Evolutionary conservation across 2,888 invertebrate genomes (phyloP).

Genomic region (Acrobasis consociella): DNA sequence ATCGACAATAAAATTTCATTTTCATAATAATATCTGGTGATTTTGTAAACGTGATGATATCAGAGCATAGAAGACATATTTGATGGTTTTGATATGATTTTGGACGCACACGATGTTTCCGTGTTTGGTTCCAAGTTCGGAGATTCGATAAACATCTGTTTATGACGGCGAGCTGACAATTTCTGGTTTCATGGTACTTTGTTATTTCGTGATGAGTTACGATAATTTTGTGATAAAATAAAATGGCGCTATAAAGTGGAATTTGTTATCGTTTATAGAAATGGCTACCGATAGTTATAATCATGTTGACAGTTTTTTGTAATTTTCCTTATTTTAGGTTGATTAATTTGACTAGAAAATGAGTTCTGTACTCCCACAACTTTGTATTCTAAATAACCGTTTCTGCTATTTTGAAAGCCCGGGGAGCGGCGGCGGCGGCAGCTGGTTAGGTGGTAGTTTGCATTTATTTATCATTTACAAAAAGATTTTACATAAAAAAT

Average conservation of each 20-base stretch:
- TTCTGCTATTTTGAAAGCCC: no score
- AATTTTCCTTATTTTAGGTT: background rate
- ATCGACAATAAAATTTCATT: constrained; percentile 61
- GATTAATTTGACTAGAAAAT: background rate
- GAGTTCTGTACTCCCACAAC: background rate
- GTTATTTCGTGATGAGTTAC: constrained; percentile 38
- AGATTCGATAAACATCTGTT: constrained; percentile 40
- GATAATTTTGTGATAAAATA: constrained; percentile 35
- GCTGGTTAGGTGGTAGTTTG: no score
- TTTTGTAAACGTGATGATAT: constrained; percentile 63
- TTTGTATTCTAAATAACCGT: no score
- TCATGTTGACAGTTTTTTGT: background rate
- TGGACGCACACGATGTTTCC: constrained; percentile 73
- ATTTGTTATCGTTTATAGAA: constrained; percentile 29
- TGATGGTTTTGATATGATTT: constrained; percentile 45
- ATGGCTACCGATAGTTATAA: constrained; percentile 21
- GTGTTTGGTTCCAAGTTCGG: constrained; percentile 43
- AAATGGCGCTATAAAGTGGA: constrained; percentile 23
- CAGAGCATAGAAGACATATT: constrained; percentile 53
- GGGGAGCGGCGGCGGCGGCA: no score
- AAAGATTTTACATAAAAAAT: no score
- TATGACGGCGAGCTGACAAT: constrained; percentile 33
- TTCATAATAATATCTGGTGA: constrained; percentile 62
- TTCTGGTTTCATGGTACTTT: constrained; percentile 32
- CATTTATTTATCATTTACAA: no score